Conservation (phyloP, 2,113 vertebrate species). For the Tychaedon coryphoeus region DNA sequence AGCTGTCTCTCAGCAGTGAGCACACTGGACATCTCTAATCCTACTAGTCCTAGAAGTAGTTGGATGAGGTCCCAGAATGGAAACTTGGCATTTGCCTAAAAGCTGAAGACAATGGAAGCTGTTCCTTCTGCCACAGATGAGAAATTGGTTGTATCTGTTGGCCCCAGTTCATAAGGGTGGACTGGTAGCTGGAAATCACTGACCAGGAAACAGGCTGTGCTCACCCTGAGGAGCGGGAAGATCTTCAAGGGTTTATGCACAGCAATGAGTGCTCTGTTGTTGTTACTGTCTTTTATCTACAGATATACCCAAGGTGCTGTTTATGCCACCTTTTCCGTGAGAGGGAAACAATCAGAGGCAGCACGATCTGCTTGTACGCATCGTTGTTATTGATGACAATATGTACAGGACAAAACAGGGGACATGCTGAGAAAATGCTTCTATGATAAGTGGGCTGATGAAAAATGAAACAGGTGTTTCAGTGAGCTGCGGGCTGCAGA, state of each 20-base stretch:
- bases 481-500: background rate
- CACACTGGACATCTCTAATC: background rate
- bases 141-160: conserved; percentile 44
- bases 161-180: conserved; percentile 33
- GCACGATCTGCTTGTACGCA: background rate
- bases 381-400: background rate
- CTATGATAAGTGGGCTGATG: background rate
- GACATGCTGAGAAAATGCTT: background rate
- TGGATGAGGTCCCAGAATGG: conserved; percentile 37
- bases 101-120: conserved; percentile 42
- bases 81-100: conserved; percentile 59
- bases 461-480: background rate
- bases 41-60: background rate
- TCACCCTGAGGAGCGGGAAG: background rate
- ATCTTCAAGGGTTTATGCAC: background rate
- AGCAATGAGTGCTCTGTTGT: background rate
- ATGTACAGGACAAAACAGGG: background rate
- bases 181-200: conserved; percentile 23
- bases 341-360: background rate
- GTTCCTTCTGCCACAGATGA: conserved; percentile 23
- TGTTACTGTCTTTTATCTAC: background rate
- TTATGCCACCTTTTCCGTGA: background rate
- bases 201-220: conserved; percentile 26
- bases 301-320: background rate
- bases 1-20: background rate